Evolutionary conservation across 2,113 vertebrate genomes (phyloP).

Genomic region (Dasyurus viverrinus): DNA sequence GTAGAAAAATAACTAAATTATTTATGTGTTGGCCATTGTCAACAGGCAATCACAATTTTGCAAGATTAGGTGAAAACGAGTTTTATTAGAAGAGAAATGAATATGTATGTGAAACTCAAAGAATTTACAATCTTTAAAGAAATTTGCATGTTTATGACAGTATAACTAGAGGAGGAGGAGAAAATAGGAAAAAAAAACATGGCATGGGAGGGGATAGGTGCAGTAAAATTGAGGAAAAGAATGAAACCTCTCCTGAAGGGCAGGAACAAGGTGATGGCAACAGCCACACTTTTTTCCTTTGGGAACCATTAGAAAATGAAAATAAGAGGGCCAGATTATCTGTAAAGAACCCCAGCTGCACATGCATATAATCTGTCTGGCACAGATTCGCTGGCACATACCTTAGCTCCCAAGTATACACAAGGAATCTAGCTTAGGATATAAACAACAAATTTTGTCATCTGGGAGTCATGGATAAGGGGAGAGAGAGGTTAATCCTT

Average conservation of each 20-base stretch:
- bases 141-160: background rate
- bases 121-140: background rate
- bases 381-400: no score
- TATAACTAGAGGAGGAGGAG: background rate
- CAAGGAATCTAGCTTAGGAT: background rate
- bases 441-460: background rate
- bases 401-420: background rate
- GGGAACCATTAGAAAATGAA: background rate
- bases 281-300: background rate
- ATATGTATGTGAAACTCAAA: background rate
- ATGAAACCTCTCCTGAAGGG: background rate
- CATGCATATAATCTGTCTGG: background rate
- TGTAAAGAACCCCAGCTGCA: background rate
- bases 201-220: background rate
- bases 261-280: background rate
- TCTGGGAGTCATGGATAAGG: background rate
- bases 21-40: background rate
- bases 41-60: background rate
- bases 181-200: background rate
- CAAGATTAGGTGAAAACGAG: background rate
- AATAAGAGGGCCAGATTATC: background rate
- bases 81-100: background rate
- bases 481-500: background rate
- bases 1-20: background rate
- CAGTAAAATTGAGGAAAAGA: background rate